phyloP scores from a whole-genome alignment of 1,140 invertebrate species.

The Hypsibius dujardini region DNA sequence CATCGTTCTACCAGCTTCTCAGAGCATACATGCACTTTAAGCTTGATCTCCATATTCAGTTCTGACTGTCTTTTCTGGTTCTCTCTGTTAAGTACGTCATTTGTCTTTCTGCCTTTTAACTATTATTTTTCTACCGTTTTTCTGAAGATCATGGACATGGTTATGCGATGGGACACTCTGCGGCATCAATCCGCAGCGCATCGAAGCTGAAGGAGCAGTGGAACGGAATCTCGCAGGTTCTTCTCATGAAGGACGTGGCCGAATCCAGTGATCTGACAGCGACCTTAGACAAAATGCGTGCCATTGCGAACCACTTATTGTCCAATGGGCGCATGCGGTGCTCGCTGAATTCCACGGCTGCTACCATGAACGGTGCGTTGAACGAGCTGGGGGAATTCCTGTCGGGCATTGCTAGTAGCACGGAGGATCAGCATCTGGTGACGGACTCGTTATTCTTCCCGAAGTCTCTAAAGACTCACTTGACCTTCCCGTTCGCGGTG shows the following conservation, averaged over 20 bases:
- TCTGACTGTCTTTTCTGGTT: too few relatives aligned
- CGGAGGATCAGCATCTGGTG: not conserved
- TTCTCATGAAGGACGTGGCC: slow-evolving; percentile 52
- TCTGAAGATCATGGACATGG: slow-evolving; percentile 62
- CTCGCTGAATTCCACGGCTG: slow-evolving; percentile 32
- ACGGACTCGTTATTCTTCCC: slow-evolving; percentile 19
- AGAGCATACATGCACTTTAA: too few relatives aligned
- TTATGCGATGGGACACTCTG: slow-evolving; percentile 75
- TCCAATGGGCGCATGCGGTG: slow-evolving; percentile 27
- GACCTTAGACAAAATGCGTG: slow-evolving; percentile 45
- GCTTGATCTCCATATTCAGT: too few relatives aligned
- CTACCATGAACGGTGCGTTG: slow-evolving; percentile 30
- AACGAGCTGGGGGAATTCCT: slow-evolving; percentile 36
- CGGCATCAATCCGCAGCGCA: too few relatives aligned
- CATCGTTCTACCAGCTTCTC: too few relatives aligned
- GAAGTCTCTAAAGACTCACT: not conserved
- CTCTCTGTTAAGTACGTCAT: too few relatives aligned
- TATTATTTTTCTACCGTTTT: too few relatives aligned
- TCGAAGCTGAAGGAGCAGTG: slow-evolving; percentile 47
- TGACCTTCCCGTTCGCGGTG: slow-evolving; percentile 6
- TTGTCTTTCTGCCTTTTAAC: too few relatives aligned
- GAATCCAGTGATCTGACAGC: slow-evolving; percentile 44
- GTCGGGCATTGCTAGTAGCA: slow-evolving; percentile 18
- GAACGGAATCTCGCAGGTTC: slow-evolving; percentile 57
- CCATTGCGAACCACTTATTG: slow-evolving; percentile 40